Evolutionary conservation across 2,113 vertebrate genomes (phyloP), one percentile per base, ranked within the genome.

Genomic region (Gambusia holbrooki): DNA sequence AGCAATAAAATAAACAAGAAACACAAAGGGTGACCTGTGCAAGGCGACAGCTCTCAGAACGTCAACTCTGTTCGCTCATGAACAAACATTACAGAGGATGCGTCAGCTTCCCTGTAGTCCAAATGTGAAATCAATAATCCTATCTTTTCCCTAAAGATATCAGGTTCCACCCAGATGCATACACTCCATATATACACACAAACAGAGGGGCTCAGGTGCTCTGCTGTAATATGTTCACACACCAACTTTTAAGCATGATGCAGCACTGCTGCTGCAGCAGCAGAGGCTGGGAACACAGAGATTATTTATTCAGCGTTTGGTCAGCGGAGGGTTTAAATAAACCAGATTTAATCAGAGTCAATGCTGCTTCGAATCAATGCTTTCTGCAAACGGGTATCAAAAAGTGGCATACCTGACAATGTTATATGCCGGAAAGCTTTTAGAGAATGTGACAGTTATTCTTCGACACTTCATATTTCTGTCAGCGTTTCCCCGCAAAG

Each of bases 71-170:
- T 60, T 58, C 10, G 1, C 17, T 37, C 13, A 5, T 73, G 32
- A 42, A 3, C 54, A 66, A 33, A 84, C 67, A 51, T 58, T 27
- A 28, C 40, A 1, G 42, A 80, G 75, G 84, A 86, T 87, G 88
- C 78, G 60, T 84, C 80, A 77, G 82, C 79, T 9, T 72, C n/a
- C 66, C 80, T 71, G 28, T 76, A 66, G 81, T 32, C 83, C 86
- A 84, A 86, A 86, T 76, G 81, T 78, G 86, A 88, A 90, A 90
- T 92, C 87, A 76, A 90, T 90, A 89, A 84, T 84, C 81, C 88
- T 86, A 87, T 89, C 75, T 81, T 32, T 74, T 82, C 74, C 79
- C 69, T 72, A 4, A n/a, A 65, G 84, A 82, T 84, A 66, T 88
- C 71, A 28, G 81, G 82, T 91, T 87, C 76, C 82, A 30, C 32